Percentiles rank a stretch among this genome's conserved stretches.
phyloP scores from a whole-genome alignment of 2,888 invertebrate species.

The Clivina fossor region DNA sequence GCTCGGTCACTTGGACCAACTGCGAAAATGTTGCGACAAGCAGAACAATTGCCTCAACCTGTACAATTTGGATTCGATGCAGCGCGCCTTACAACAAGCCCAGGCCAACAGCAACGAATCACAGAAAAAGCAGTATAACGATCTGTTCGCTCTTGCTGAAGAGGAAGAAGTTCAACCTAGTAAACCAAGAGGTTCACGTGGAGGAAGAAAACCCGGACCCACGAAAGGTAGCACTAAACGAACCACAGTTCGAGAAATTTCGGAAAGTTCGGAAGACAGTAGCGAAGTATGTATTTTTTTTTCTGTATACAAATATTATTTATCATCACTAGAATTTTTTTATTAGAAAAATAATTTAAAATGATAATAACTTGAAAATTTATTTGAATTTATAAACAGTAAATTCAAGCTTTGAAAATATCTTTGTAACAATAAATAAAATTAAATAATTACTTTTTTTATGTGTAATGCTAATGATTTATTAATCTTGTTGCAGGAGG shows the following conservation, averaged over 20 bases:
- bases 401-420: no score
- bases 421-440: no score
- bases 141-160: conserved; percentile 86
- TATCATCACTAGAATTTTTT: no score
- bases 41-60: conserved; percentile 71
- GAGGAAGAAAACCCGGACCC: conserved; percentile 54
- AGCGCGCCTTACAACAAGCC: conserved; percentile 85
- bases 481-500: conserved; percentile 66
- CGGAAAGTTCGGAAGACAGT: conserved; percentile 74
- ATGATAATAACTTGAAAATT: no score
- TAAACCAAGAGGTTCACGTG: conserved; percentile 60
- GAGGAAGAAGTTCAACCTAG: conserved; percentile 77
- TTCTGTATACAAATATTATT: background rate
- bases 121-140: conserved; percentile 87
- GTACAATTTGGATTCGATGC: conserved; percentile 88
- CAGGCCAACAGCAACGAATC: conserved; percentile 86
- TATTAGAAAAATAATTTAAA: no score
- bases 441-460: no score
- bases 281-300: no score
- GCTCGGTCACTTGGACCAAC: conserved; percentile 88
- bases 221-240: conserved; percentile 49
- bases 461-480: no score
- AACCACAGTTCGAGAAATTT: conserved; percentile 58
- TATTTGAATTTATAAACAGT: no score
- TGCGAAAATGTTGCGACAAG: conserved; percentile 73